Evolutionary conservation across 2,113 vertebrate genomes (phyloP), one percentile per base, ranked within the genome.

Genomic region (Siniperca knerii): DNA sequence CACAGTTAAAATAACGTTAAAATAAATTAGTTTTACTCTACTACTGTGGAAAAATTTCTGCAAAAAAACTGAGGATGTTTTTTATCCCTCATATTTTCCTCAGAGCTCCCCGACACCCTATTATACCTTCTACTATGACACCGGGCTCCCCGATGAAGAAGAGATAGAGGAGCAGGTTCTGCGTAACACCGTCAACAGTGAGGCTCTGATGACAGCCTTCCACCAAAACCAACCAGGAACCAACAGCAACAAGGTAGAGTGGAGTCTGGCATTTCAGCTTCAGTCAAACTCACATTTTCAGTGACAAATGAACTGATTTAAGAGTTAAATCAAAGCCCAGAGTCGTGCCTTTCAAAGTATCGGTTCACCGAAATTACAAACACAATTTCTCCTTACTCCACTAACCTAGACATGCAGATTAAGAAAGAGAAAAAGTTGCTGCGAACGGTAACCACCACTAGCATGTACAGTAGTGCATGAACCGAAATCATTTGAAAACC

Each of bases 121-220:
- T 86, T 96, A 96, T 93, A 96, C 95, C 13, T 95, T 96, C 84
- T 96, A 93, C 88, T 96, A 95, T 12, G 95, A 96, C 91, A 92
- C 91, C 0, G 84, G 87, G 0, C 83, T 29, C 46, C 93, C 92
- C 0, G 93, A 94, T 4, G 92, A 92, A 1, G 95, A 95, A 8
- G 92, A 94, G 80, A 50, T 85, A 2, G 92, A 93, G 79, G 95
- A 95, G 65, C 94, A 96, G 93, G 83, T 94, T 29, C 87, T 93
- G 69, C 94, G 91, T 40, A 96, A 95, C 1, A 90, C 89, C 0
- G 91, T 96, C 40, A 96, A 93, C 91, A 94, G 95, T 0, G 96
- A 97, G 87, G 96, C 97, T 10, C 92, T 97, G 33, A 96, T 96
- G 66, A 95, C 96, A 0, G 94, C 96, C 37, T 97, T 97, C 78